Percentiles rank a stretch among this genome's conserved stretches.
These are phyloP conservation scores for Propsilocerus akamusi DNA, from an alignment of 1,140 invertebrate genomes.

Conservation along the genomic window DNA sequence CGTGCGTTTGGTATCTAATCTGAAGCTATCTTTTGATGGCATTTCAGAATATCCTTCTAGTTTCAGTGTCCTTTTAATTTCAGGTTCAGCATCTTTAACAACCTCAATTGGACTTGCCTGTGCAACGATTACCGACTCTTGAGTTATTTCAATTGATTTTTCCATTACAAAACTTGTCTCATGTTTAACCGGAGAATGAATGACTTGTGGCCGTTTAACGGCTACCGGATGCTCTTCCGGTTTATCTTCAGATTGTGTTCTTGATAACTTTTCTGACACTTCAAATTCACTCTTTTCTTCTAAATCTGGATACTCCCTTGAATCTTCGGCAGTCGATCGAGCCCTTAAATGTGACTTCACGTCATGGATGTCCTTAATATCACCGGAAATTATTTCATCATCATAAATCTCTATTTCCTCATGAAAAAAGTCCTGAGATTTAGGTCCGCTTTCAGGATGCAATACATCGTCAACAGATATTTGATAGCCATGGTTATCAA, in stretches of 20 bases:
- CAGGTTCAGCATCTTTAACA: not conserved
- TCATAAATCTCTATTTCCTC: not conserved
- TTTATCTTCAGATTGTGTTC: not conserved
- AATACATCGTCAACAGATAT: slow-evolving; percentile 13
- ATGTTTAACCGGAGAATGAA: slow-evolving; percentile 4
- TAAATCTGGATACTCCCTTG: slow-evolving; percentile 15
- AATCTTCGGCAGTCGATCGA: slow-evolving; percentile 16
- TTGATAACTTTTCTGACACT: slow-evolving; percentile 14
- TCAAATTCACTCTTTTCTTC: slow-evolving; percentile 21
- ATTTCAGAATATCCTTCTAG: not conserved
- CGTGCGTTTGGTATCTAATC: not conserved
- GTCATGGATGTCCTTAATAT: not conserved
- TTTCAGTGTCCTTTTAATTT: not conserved
- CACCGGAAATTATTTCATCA: not conserved
- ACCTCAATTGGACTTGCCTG: not conserved
- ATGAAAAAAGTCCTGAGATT: not conserved
- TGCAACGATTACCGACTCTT: not conserved
- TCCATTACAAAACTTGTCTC: not conserved
- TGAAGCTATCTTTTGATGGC: not conserved
- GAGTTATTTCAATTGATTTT: not conserved
- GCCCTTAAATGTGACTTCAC: slow-evolving; percentile 16
- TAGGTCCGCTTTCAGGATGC: not conserved
- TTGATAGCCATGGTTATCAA: slow-evolving; percentile 5
- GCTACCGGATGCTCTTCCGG: not conserved
- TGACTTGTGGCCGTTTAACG: not conserved